Conservation (phyloP, 2,113 vertebrate species). For the Alces alces region DNA sequence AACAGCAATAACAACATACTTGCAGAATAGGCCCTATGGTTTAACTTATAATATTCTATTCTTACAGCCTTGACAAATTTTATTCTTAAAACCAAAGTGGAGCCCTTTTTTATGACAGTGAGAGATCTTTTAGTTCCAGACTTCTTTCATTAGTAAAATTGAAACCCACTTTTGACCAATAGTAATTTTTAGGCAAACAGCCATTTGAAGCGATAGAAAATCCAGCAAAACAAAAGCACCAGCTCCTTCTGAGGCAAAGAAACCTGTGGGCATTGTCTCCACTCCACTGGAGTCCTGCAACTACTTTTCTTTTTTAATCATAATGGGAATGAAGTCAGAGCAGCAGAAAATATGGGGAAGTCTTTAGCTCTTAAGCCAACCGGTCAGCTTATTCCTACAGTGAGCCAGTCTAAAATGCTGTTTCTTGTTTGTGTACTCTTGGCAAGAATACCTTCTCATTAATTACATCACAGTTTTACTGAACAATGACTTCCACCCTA, state of each 20-base stretch:
- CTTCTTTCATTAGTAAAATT: background rate
- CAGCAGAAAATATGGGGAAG: background rate
- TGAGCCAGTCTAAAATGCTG: background rate
- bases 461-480: background rate
- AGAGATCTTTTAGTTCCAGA: background rate
- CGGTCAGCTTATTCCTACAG: background rate
- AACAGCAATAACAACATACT: background rate
- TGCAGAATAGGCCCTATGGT: background rate
- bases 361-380: background rate
- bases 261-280: background rate
- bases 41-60: background rate
- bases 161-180: background rate
- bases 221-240: background rate
- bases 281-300: background rate
- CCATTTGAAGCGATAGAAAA: background rate
- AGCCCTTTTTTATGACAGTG: background rate
- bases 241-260: background rate
- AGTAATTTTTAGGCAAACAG: background rate
- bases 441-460: constrained; percentile 25
- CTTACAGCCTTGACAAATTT: background rate
- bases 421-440: background rate
- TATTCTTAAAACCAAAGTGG: background rate
- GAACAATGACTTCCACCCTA: background rate
- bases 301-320: background rate
- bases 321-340: background rate